Percentiles rank a stretch among this genome's conserved stretches.
phyloP scores from a whole-genome alignment of 2,888 invertebrate genomes.

The Cephus pulcher region DNA sequence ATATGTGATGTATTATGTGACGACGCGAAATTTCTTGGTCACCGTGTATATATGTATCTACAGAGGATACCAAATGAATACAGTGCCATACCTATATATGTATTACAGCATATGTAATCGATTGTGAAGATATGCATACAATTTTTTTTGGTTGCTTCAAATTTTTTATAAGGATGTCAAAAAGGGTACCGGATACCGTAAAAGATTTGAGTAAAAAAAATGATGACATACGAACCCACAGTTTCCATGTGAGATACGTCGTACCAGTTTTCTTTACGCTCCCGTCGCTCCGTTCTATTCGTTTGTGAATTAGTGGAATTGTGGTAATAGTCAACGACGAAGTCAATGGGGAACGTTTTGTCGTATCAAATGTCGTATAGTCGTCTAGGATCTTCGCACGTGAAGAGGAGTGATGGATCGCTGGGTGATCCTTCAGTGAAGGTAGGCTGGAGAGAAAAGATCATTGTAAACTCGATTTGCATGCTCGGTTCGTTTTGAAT shows the following conservation, averaged over 20 bases:
- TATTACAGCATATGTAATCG: neutral
- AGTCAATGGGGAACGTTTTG: neutral
- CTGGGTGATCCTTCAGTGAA: slow-evolving; percentile 37
- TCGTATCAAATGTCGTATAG: neutral
- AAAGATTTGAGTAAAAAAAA: neutral
- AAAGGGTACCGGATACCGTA: neutral
- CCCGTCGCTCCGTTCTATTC: neutral
- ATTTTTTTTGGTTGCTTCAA: neutral
- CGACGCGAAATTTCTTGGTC: neutral
- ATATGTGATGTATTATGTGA: neutral
- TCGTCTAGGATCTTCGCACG: neutral
- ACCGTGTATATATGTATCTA: neutral
- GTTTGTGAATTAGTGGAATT: neutral
- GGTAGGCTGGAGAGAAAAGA: neutral
- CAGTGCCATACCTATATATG: neutral
- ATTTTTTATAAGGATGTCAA: neutral
- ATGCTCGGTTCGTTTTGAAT: slow-evolving; percentile 48
- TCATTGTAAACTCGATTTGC: slow-evolving; percentile 49
- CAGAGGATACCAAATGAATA: neutral
- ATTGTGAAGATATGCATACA: neutral
- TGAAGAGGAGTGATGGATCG: slow-evolving; percentile 48
- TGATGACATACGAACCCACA: neutral
- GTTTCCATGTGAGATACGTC: neutral
- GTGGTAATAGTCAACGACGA: neutral
- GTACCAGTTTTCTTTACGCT: neutral